Evolutionary conservation across 2,888 invertebrate species (phyloP).

Genomic region (Drosophila setosimentum): DNA sequence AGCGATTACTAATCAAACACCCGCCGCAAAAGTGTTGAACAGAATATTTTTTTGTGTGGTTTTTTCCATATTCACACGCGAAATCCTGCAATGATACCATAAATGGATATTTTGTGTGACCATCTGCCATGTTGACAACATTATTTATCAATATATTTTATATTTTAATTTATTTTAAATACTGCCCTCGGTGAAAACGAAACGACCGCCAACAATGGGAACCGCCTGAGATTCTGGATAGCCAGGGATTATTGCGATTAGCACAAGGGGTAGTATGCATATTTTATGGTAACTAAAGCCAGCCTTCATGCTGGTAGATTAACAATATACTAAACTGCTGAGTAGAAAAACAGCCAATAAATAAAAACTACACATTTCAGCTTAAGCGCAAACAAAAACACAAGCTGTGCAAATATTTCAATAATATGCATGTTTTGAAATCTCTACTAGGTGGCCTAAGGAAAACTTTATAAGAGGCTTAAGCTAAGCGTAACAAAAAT

Average conservation of each 20-base stretch:
- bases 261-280: slow-evolving; percentile 21
- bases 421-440: slow-evolving; percentile 70
- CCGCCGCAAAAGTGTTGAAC: slow-evolving; percentile 84
- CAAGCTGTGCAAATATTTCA: slow-evolving; percentile 81
- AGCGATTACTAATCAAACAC: slow-evolving; percentile 76
- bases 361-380: slow-evolving; percentile 41
- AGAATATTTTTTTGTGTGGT: slow-evolving; percentile 4
- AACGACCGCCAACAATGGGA: slow-evolving; percentile 81
- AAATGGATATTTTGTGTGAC: slow-evolving; percentile 75
- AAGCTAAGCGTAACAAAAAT: not conserved
- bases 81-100: slow-evolving; percentile 83
- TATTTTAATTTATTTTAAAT: not conserved
- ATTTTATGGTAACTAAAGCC: slow-evolving; percentile 28
- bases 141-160: slow-evolving; percentile 15
- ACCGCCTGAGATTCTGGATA: slow-evolving; percentile 38
- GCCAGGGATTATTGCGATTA: slow-evolving; percentile 12
- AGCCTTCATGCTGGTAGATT: slow-evolving; percentile 59
- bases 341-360: slow-evolving; percentile 54
- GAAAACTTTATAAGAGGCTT: slow-evolving; percentile 17
- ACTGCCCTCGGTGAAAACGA: slow-evolving; percentile 71
- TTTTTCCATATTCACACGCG: slow-evolving; percentile 4
- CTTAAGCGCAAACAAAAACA: slow-evolving; percentile 39
- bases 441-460: slow-evolving; percentile 60
- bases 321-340: slow-evolving; percentile 57
- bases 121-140: slow-evolving; percentile 41